phyloP scores from a whole-genome alignment of 1,140 invertebrate species.

The Mycetomoellerius zeteki region DNA sequence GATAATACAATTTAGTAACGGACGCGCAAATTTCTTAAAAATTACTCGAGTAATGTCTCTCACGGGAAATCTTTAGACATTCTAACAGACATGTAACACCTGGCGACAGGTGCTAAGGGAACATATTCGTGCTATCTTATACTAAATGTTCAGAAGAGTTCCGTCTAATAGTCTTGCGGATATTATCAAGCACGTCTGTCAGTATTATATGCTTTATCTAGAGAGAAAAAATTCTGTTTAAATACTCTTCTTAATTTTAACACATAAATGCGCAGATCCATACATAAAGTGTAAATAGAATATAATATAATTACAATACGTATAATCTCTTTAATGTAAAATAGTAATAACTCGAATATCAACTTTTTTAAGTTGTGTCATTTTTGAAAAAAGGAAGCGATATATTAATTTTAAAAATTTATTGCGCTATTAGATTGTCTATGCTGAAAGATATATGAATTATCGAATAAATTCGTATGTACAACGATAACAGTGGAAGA shows the following conservation, averaged over 20 bases:
- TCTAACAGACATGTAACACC: slow-evolving; percentile 75
- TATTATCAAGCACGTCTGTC: neutral
- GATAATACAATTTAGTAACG: neutral
- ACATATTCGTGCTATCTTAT: slow-evolving; percentile 4
- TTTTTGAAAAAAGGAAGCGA: no score
- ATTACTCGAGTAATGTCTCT: slow-evolving; percentile 5
- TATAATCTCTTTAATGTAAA: no score
- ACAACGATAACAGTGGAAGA: neutral
- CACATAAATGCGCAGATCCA: neutral
- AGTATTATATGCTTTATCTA: no score
- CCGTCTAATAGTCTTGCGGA: slow-evolving; percentile 1
- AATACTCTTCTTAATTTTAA: neutral
- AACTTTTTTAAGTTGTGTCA: no score
- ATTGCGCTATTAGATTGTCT: neutral
- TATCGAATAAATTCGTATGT: neutral
- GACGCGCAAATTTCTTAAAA: slow-evolving; percentile 28
- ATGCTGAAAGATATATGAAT: neutral
- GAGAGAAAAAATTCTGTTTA: neutral
- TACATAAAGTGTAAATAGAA: no score
- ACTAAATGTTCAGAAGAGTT: slow-evolving; percentile 23
- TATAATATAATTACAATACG: no score
- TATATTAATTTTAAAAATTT: neutral
- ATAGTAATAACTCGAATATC: no score
- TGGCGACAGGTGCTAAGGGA: slow-evolving; percentile 79
- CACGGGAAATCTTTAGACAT: slow-evolving; percentile 68